phyloP scores from a whole-genome alignment of 2,888 invertebrate species.

The Thera britannica region DNA sequence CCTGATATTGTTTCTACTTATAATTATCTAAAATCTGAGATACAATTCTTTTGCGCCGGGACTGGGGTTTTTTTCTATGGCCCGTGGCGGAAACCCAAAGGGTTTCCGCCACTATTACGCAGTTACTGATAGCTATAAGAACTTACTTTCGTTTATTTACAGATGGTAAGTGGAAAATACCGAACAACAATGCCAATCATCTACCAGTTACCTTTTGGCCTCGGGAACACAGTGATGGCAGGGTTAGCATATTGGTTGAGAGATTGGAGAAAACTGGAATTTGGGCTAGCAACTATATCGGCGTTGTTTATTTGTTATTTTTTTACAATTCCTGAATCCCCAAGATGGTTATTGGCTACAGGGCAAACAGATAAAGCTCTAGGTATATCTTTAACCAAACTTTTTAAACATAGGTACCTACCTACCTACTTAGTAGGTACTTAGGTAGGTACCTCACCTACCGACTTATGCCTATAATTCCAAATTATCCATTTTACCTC shows the following conservation, averaged over 20 bases:
- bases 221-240: slow-evolving; percentile 85
- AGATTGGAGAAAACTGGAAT: slow-evolving; percentile 86
- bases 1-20: too few relatives aligned
- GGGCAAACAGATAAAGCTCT: slow-evolving; percentile 80
- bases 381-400: slow-evolving; percentile 53
- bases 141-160: slow-evolving; percentile 38
- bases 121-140: too few relatives aligned
- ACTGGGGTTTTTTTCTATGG: too few relatives aligned
- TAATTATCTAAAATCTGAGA: too few relatives aligned
- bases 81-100: too few relatives aligned
- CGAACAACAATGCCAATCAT: slow-evolving; percentile 85
- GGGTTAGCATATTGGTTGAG: slow-evolving; percentile 82
- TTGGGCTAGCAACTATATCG: slow-evolving; percentile 80
- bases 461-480: not conserved
- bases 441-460: not conserved
- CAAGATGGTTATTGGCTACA: slow-evolving; percentile 86
- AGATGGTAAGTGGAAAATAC: slow-evolving; percentile 86
- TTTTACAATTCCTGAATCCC: slow-evolving; percentile 86
- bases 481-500: not conserved
- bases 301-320: slow-evolving; percentile 75
- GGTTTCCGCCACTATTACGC: too few relatives aligned
- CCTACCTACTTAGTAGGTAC: not conserved
- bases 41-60: too few relatives aligned
- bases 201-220: slow-evolving; percentile 86
- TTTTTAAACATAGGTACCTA: not conserved